phyloP scores from a whole-genome alignment of 2,113 vertebrate genomes.

The Peromyscus maniculatus region DNA sequence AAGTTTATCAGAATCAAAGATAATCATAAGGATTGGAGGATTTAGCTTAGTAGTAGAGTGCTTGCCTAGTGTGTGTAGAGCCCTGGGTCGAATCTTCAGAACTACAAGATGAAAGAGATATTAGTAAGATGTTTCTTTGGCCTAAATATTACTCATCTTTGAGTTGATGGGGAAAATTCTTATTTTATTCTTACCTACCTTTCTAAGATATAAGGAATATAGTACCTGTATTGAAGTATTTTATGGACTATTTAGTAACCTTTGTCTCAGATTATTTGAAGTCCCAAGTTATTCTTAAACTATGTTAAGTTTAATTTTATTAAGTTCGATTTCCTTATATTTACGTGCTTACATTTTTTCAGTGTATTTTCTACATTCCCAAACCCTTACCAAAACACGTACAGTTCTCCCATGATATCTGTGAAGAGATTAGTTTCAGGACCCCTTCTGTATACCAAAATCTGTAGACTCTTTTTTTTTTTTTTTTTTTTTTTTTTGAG shows the following conservation, averaged over 20 bases:
- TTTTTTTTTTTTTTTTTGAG: too few species aligned
- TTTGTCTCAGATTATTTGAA: not conserved
- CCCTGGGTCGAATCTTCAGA: not conserved
- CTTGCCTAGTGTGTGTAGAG: not conserved
- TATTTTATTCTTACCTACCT: not conserved
- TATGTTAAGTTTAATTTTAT: not conserved
- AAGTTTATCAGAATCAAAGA: conserved; percentile 7
- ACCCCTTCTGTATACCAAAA: not conserved
- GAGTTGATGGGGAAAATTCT: conserved; percentile 1
- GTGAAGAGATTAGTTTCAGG: not conserved
- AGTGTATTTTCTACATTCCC: not conserved
- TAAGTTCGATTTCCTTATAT: not conserved
- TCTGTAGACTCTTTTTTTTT: not conserved
- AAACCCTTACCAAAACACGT: not conserved
- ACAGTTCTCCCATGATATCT: not conserved
- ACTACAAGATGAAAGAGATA: not conserved
- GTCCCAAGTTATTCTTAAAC: not conserved
- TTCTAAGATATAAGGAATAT: conserved; percentile 44
- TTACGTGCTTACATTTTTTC: conserved; percentile 43
- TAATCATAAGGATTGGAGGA: not conserved
- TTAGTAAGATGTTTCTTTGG: conserved; percentile 2
- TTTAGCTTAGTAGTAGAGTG: not conserved
- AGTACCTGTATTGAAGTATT: not conserved
- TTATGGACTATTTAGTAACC: not conserved
- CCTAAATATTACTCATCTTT: conserved; percentile 26